Conservation (phyloP, 2,113 vertebrate genomes). For the Stigmatopora argus region DNA sequence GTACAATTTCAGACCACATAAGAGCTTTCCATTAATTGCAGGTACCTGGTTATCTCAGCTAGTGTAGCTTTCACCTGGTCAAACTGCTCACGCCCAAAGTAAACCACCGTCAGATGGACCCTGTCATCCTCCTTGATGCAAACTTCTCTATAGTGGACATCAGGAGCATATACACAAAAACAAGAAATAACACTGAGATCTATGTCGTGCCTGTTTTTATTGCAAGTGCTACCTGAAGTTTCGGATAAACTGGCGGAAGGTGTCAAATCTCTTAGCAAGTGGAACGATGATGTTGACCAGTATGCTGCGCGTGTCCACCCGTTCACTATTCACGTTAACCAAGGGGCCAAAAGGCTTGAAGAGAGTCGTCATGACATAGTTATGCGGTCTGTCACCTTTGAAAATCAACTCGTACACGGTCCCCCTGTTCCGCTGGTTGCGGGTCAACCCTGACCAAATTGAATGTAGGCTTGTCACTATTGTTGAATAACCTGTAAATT, state of each 20-base stretch:
- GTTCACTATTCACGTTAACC: conserved; percentile 84
- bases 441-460: conserved; percentile 75
- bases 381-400: conserved; percentile 72
- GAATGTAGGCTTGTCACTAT: too few species aligned
- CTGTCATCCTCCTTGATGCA: conserved; percentile 78
- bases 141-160: conserved; percentile 71
- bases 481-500: too few species aligned
- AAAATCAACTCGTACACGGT: conserved; percentile 85
- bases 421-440: conserved; percentile 86
- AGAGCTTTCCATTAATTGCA: too few species aligned
- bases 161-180: conserved; percentile 19
- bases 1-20: too few species aligned
- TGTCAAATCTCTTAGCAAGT: conserved; percentile 75
- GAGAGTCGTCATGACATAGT: conserved; percentile 81
- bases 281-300: conserved; percentile 88
- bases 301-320: conserved; percentile 70
- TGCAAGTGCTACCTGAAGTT: conserved; percentile 81
- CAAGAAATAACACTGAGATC: neutral
- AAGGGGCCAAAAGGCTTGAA: conserved; percentile 89
- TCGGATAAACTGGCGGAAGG: conserved; percentile 86
- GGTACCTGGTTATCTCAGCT: conserved; percentile 83
- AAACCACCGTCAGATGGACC: conserved; percentile 89
- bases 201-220: neutral
- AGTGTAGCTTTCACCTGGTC: conserved; percentile 83
- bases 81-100: conserved; percentile 87